Conservation (phyloP, 2,797 vertebrate species). For the Pteronotus mesoamericanus region DNA sequence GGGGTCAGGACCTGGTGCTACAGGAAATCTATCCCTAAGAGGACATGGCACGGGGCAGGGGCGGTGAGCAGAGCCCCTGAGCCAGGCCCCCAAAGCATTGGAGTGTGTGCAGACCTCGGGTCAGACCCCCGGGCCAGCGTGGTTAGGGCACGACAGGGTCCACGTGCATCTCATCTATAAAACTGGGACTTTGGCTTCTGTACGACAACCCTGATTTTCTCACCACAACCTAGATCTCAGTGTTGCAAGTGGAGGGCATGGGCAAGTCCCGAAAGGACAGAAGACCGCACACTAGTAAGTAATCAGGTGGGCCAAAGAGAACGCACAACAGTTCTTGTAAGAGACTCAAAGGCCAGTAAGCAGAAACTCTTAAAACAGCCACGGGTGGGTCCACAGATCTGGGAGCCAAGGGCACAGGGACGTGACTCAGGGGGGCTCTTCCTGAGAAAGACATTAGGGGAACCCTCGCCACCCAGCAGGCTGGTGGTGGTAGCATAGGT, state of each 20-base stretch:
- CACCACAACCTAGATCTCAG: not conserved
- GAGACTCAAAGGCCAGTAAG: not conserved
- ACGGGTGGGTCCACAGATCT: not conserved
- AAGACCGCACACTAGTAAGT: not conserved
- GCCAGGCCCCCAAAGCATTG: not conserved
- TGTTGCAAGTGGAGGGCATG: not conserved
- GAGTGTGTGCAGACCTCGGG: not conserved
- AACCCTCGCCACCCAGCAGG: not conserved
- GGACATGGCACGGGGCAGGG: not conserved
- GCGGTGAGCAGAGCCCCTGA: not conserved
- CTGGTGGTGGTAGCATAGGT: not conserved
- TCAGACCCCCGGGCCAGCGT: not conserved
- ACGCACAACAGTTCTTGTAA: not conserved
- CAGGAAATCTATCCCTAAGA: not conserved
- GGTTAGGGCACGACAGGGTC: not conserved
- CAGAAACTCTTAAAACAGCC: not conserved
- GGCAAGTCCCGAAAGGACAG: not conserved
- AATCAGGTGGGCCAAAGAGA: not conserved
- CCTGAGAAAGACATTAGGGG: not conserved
- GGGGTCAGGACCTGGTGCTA: not conserved
- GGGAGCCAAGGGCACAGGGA: not conserved
- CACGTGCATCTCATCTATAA: rapidly evolving
- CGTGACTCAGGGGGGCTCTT: not conserved
- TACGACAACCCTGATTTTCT: not conserved
- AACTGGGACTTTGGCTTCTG: not conserved